Evolutionary conservation across 2,888 invertebrate species (phyloP), one percentile per base, ranked within the genome.

Genomic region (Eremobia ochroleuca): DNA sequence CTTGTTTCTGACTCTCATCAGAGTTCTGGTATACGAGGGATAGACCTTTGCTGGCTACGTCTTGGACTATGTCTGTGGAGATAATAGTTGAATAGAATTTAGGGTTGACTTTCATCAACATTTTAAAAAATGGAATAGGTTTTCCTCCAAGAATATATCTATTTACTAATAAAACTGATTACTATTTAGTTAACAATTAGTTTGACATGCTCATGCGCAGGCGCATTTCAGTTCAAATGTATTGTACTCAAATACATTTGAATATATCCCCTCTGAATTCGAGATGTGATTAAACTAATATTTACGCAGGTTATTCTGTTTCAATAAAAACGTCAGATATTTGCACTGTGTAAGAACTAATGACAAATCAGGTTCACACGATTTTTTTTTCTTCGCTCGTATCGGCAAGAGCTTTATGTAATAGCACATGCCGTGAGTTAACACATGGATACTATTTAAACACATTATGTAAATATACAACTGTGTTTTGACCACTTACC

Each of bases 1-100:
- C 97, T 81, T 98, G 97, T 90, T 98, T 98, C 88, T 98, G 97
- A 81, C 97, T 97, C 73, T 98, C 97, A 80, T 98, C 98, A 0
- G 98, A 98, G 76, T 98, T 98, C 89, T 98, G 98, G 92, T 99
- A 99, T 13, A 99, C 98, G 4, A 99, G 96, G 73, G 98, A 98
- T 37, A 99, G 97, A 18, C 99, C 99, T 93, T 99, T 99, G 25
- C 99, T 98, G 1, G 99, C 99, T 4, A 99, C 98, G 93, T 99
- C 99, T 96, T 99, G 99, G 0, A 99, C 98, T 88, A 99, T 98
- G 91, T 99, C 99, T 99, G 92, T 72, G 61, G 64, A 68, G 21
- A 28, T 11, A 62, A 59, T 21, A 1, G 4, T n/a, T 21, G 9
- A 0, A 9, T 28, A 25, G 31, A 34, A 43, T 73, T 62, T 34